Evolutionary conservation across 2,797 vertebrate species (phyloP).

Genomic region (Buphagus erythrorhynchus): DNA sequence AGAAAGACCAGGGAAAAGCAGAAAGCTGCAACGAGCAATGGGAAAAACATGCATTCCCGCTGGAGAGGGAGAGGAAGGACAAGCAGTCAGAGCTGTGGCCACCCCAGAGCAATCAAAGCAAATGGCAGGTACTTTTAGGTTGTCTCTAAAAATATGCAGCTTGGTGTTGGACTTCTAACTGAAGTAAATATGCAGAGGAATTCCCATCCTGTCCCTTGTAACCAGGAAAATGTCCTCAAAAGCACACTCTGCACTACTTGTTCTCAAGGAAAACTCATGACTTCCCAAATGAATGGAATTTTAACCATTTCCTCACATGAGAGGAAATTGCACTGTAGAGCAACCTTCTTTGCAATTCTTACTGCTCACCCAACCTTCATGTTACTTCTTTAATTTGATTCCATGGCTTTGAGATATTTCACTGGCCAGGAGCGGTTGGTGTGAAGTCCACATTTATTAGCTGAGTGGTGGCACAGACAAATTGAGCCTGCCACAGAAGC

Average conservation of each 20-base stretch:
- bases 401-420: neutral
- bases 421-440: neutral
- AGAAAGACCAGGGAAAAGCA: slow-evolving; percentile 85
- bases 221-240: neutral
- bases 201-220: neutral
- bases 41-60: slow-evolving; percentile 85
- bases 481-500: neutral
- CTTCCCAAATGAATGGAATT: neutral
- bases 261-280: neutral
- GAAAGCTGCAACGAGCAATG: slow-evolving; percentile 84
- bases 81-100: neutral
- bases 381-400: neutral
- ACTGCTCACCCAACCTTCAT: neutral
- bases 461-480: neutral
- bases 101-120: neutral
- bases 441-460: neutral
- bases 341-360: neutral
- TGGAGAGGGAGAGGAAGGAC: slow-evolving; percentile 64
- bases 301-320: rapidly evolving
- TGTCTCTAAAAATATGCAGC: neutral
- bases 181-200: neutral
- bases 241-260: neutral
- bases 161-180: neutral
- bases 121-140: neutral
- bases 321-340: neutral